Conservation (phyloP, 2,888 invertebrate genomes). For the Stenichneumon culpator region DNA sequence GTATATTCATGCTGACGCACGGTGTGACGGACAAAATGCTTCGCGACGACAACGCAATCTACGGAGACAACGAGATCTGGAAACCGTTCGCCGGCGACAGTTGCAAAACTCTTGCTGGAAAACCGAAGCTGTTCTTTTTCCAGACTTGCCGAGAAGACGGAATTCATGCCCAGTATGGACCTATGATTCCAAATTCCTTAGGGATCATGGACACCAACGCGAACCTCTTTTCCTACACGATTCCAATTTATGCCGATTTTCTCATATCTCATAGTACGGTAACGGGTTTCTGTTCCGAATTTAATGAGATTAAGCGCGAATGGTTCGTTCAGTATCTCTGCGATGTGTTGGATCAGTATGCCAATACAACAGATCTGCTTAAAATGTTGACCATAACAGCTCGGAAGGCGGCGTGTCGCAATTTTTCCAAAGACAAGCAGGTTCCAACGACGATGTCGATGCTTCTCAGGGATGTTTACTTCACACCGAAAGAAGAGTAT, state of each 20-base stretch:
- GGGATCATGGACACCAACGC: slow-evolving; percentile 80
- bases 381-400: slow-evolving; percentile 86
- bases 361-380: slow-evolving; percentile 85
- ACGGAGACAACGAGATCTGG: too few relatives aligned
- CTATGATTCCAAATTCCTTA: slow-evolving; percentile 76
- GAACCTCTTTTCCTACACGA: slow-evolving; percentile 81
- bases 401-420: slow-evolving; percentile 85
- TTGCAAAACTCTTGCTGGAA: too few relatives aligned
- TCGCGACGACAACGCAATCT: slow-evolving; percentile 57
- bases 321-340: slow-evolving; percentile 88
- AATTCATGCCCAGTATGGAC: too few relatives aligned
- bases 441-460: slow-evolving; percentile 86
- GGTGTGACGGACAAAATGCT: too few relatives aligned
- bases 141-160: slow-evolving; percentile 86
- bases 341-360: slow-evolving; percentile 84
- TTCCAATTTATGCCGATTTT: slow-evolving; percentile 88
- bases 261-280: slow-evolving; percentile 87
- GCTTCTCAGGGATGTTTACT: slow-evolving; percentile 85
- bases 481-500: slow-evolving; percentile 73
- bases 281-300: slow-evolving; percentile 87
- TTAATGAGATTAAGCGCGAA: slow-evolving; percentile 86
- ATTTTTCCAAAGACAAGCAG: slow-evolving; percentile 82
- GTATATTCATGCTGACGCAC: too few relatives aligned
- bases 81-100: too few relatives aligned
- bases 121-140: too few relatives aligned